Evolutionary conservation across 2,113 vertebrate genomes (phyloP), one percentile per base, ranked within the genome.

Genomic region (Verasper variegatus): DNA sequence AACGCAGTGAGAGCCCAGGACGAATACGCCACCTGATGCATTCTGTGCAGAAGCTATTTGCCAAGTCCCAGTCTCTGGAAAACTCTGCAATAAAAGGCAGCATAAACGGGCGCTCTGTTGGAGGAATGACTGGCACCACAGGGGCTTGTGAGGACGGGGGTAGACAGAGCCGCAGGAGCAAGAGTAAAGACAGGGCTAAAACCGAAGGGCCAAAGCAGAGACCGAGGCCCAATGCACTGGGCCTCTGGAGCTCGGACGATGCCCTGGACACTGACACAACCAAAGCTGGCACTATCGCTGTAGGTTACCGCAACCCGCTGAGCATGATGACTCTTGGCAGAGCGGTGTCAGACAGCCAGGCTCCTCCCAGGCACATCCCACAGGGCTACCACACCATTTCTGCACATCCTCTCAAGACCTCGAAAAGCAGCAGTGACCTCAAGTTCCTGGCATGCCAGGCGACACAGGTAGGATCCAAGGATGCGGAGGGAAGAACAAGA

Each of bases 11-110:
- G 91, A 99, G 98, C 87, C 98, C 98, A 0, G 98, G 98, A 9
- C 96, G 97, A 57, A 99, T 99, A 76, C 98, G 98, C 47, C 97
- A 99, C 91, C 94, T 99, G 40, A 97, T 99, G 82, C 97, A 99
- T 86, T 99, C 98, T 0, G 97, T 99, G 57, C 98, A 99, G 91
- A 96, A 98, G 89, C 96, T 99, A 23, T 88, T 99, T 90, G 27
- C 97, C 92, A 95, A 98, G 93, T 77, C 98, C 81, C 94, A 99
- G 93, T 76, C 95, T 84, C 90, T 98, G 94, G 94, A 98, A 94
- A 94, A 94, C 20, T 95, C 96, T 1, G 92, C 93, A 74, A 72
- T 92, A 26, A 98, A 98, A 87, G 92, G 95, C 12, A 95, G 93
- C 5, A 21, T 94, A 59, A 99, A 98, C 0, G 96, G 97, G 4